Percentiles rank a stretch among this genome's conserved stretches.
Conservation (phyloP, 1,140 invertebrate genomes). For the Drosophila kikkawai region DNA sequence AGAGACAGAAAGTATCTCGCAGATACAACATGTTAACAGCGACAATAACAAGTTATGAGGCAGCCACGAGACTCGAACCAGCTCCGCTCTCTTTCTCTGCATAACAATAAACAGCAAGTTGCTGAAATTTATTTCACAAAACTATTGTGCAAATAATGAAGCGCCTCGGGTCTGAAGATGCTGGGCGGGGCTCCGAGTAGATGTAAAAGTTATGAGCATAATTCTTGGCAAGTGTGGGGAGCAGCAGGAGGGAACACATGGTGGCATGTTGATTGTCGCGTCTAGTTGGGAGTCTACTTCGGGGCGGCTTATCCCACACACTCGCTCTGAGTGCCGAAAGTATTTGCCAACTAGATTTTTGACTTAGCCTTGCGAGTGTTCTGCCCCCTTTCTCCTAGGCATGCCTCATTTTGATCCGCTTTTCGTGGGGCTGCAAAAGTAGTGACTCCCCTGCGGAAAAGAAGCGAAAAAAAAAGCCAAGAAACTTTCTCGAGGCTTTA, state of each 20-base stretch:
- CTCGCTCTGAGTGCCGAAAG: conserved; percentile 52
- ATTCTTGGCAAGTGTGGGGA: conserved; percentile 21
- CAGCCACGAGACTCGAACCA: conserved; percentile 27
- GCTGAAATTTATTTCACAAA: conserved; percentile 72
- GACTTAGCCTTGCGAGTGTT: conserved; percentile 63
- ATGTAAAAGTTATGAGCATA: conserved; percentile 62
- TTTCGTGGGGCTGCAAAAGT: conserved; percentile 35
- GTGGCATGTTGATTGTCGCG: conserved; percentile 77
- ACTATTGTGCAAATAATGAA: conserved; percentile 75
- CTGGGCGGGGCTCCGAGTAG: conserved; percentile 3
- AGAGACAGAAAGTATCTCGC: conserved; percentile 59
- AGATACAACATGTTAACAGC: conserved; percentile 79
- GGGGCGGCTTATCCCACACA: conserved; percentile 43
- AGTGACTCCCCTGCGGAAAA: conserved; percentile 22
- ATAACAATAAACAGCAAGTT: conserved; percentile 78
- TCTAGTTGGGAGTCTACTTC: conserved; percentile 45
- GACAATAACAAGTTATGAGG: conserved; percentile 79
- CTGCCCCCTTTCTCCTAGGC: conserved; percentile 32
- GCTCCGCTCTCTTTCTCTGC: conserved; percentile 29
- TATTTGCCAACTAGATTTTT: conserved; percentile 82
- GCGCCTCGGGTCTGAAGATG: conserved; percentile 23
- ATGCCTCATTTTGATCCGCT: conserved; percentile 44
- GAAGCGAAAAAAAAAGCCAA: conserved; percentile 11
- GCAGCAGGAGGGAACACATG: conserved; percentile 54
- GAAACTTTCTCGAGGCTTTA: conserved; percentile 34